phyloP scores from a whole-genome alignment of 2,888 invertebrate species.

The Eupithecia abbreviata region DNA sequence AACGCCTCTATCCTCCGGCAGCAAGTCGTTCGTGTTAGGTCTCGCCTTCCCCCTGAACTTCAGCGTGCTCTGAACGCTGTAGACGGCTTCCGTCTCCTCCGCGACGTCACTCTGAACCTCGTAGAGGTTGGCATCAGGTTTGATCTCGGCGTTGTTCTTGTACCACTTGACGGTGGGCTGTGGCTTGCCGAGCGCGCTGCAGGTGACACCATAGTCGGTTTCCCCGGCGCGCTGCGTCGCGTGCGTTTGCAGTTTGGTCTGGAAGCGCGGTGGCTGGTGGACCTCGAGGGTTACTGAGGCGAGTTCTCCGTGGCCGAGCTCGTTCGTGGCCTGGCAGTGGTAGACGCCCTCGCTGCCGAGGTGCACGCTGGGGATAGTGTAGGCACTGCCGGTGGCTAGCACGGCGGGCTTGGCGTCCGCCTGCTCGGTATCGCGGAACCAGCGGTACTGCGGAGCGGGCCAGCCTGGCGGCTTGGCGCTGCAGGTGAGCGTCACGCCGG shows the following conservation, averaged over 20 bases:
- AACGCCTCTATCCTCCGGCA: slow-evolving; percentile 93
- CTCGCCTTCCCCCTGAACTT: slow-evolving; percentile 91
- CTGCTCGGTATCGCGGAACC: slow-evolving; percentile 91
- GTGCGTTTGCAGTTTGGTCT: slow-evolving; percentile 91
- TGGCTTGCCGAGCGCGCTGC: slow-evolving; percentile 95
- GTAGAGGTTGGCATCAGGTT: slow-evolving; percentile 90
- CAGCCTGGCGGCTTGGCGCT: slow-evolving; percentile 95
- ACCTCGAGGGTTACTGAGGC: slow-evolving; percentile 93
- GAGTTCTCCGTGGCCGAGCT: slow-evolving; percentile 92
- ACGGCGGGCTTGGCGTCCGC: slow-evolving; percentile 85
- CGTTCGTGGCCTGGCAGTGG: slow-evolving; percentile 95
- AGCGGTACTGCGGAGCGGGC: slow-evolving; percentile 94
- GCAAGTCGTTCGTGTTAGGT: slow-evolving; percentile 89
- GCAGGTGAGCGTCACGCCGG: slow-evolving; percentile 92
- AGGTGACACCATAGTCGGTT: slow-evolving; percentile 90
- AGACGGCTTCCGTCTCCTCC: slow-evolving; percentile 90
- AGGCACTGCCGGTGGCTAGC: slow-evolving; percentile 90
- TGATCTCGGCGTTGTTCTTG: slow-evolving; percentile 92
- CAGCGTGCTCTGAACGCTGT: slow-evolving; percentile 92
- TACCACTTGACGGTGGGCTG: slow-evolving; percentile 93
- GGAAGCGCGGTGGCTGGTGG: slow-evolving; percentile 93
- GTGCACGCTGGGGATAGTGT: slow-evolving; percentile 93
- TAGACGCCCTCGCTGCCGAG: slow-evolving; percentile 94
- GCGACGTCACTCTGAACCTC: slow-evolving; percentile 91
- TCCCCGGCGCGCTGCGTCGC: slow-evolving; percentile 92